Percentiles rank a stretch among this genome's conserved stretches.
Evolutionary conservation across 2,888 invertebrate genomes (phyloP).

Genomic region (Caenorhabditis macrosperma): DNA sequence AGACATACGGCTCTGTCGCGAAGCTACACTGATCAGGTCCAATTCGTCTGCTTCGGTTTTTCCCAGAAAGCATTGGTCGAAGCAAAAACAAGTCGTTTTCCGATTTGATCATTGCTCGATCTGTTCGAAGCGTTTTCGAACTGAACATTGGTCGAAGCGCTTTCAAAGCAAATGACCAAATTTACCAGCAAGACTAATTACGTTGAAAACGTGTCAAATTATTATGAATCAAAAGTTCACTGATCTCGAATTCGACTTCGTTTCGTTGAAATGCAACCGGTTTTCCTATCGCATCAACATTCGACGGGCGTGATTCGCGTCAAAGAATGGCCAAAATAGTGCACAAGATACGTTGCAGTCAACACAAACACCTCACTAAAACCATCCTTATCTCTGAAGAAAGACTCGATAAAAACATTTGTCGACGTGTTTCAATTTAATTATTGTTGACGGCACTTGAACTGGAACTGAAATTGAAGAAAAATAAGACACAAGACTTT

Average conservation of each 20-base stretch:
- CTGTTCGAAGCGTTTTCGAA: background rate
- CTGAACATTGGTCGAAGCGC: background rate
- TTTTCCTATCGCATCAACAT: slow-evolving; percentile 18
- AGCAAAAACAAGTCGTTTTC: background rate
- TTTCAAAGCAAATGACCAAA: background rate
- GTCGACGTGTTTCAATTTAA: background rate
- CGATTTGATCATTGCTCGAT: background rate
- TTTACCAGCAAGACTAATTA: background rate
- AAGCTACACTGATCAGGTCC: background rate
- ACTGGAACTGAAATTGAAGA: background rate
- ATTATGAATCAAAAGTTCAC: slow-evolving; percentile 22
- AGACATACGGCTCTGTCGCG: background rate
- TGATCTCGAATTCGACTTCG: background rate
- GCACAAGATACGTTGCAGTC: slow-evolving; percentile 1
- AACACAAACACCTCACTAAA: slow-evolving; percentile 26
- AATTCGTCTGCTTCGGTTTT: too few relatives aligned
- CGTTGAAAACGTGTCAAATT: background rate
- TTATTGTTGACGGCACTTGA: background rate
- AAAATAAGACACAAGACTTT: background rate
- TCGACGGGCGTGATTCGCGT: slow-evolving; percentile 30
- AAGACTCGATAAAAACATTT: background rate
- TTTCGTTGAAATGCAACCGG: slow-evolving; percentile 5
- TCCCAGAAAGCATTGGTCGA: background rate
- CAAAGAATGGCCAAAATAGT: slow-evolving; percentile 30
- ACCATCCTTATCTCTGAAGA: slow-evolving; percentile 2